Evolutionary conservation across 1,140 invertebrate genomes (phyloP).

Genomic region (Pseudachorutes palmiensis): DNA sequence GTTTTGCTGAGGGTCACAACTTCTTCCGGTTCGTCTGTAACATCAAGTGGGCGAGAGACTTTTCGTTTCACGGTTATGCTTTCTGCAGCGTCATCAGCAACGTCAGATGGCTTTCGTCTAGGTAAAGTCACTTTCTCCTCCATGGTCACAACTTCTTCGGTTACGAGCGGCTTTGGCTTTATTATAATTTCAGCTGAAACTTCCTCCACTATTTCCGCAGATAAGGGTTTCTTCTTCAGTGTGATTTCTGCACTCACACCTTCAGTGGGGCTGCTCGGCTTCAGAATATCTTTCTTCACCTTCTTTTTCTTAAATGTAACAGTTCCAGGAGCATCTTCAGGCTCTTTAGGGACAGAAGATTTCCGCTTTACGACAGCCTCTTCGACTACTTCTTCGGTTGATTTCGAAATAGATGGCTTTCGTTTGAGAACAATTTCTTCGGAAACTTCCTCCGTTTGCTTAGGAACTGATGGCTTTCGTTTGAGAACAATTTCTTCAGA

Average conservation of each 20-base stretch:
- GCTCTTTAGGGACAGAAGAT: not conserved
- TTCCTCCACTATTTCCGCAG: not conserved
- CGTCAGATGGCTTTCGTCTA: not conserved
- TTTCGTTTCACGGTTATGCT: not conserved
- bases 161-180: not conserved
- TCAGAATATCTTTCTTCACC: slow-evolving; percentile 5
- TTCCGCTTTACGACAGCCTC: not conserved
- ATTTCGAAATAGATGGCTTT: slow-evolving; percentile 36
- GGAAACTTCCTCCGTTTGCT: slow-evolving; percentile 38
- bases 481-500: slow-evolving; percentile 51
- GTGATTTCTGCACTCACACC: slow-evolving; percentile 10
- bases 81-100: not conserved
- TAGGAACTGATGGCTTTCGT: slow-evolving; percentile 48
- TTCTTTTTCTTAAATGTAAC: slow-evolving; percentile 29
- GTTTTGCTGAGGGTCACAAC: not conserved
- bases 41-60: not conserved
- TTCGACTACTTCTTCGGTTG: slow-evolving; percentile 53
- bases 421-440: slow-evolving; percentile 35
- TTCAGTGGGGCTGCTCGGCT: not conserved
- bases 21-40: slow-evolving; percentile 1
- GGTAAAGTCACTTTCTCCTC: not conserved
- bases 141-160: not conserved
- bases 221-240: slow-evolving; percentile 1
- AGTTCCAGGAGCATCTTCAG: slow-evolving; percentile 33
- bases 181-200: not conserved